Evolutionary conservation across 2,888 invertebrate genomes (phyloP).

Genomic region (Seira musarum): DNA sequence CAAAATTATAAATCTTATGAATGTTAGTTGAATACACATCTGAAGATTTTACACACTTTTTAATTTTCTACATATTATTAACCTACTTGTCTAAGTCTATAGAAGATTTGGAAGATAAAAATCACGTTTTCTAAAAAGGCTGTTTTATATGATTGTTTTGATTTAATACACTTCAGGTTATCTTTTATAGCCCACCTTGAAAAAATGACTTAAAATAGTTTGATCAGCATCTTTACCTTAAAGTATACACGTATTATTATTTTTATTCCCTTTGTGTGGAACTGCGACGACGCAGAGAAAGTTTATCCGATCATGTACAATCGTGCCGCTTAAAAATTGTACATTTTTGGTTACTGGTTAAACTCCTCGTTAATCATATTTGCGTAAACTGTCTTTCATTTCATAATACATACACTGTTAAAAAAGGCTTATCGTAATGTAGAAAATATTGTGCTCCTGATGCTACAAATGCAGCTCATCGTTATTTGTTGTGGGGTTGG

Average conservation of each 20-base stretch:
- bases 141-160: conserved; percentile 52
- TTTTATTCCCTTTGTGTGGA: conserved; percentile 19
- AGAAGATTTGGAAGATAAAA: conserved; percentile 47
- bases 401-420: not conserved
- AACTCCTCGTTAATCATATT: not conserved
- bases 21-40: not conserved
- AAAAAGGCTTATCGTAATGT: not conserved
- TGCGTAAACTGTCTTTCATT: conserved; percentile 1
- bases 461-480: conserved; percentile 69
- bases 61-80: no score
- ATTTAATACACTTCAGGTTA: conserved; percentile 59
- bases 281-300: not conserved
- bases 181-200: conserved; percentile 48
- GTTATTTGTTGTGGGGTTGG: conserved; percentile 60
- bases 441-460: not conserved
- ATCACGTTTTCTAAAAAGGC: conserved; percentile 58
- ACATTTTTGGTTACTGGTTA: conserved; percentile 9
- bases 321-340: not conserved
- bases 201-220: conserved; percentile 39
- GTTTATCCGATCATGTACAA: not conserved
- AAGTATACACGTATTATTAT: not conserved
- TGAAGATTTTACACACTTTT: not conserved
- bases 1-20: not conserved
- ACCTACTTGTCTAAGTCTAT: not conserved
- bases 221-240: not conserved